A percentile compares a stretch with the other conserved stretches of the same genome.
Conservation (phyloP, 2,888 invertebrate species). For the Drosophila nigricruria region DNA sequence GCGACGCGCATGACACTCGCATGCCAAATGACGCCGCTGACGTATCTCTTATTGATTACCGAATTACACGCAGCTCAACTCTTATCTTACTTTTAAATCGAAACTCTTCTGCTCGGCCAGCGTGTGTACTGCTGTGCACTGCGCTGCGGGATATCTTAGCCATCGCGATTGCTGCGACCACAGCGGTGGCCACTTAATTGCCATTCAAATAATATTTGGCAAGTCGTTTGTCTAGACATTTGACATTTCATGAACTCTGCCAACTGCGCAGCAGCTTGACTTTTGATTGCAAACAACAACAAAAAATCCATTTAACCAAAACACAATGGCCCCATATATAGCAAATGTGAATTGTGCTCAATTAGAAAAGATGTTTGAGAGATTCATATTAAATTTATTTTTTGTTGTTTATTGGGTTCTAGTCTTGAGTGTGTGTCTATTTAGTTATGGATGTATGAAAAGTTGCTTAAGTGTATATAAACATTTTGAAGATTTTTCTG, state of each 20-base stretch:
- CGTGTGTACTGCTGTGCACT: background rate
- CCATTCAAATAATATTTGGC: slow-evolving; percentile 27
- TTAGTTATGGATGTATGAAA: background rate
- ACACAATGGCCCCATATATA: background rate
- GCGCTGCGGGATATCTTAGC: background rate
- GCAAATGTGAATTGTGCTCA: background rate
- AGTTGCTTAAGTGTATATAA: too few relatives aligned
- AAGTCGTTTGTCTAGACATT: slow-evolving; percentile 54
- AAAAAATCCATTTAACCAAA: background rate
- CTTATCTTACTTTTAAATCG: slow-evolving; percentile 26
- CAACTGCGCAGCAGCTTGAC: background rate
- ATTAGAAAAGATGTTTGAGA: background rate
- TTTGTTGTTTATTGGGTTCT: background rate
- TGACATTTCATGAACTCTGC: slow-evolving; percentile 32
- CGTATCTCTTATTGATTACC: slow-evolving; percentile 48
- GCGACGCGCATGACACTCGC: slow-evolving; percentile 31
- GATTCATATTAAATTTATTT: background rate
- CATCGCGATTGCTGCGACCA: background rate
- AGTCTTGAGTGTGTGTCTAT: background rate
- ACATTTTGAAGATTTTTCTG: too few relatives aligned
- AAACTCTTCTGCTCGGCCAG: background rate
- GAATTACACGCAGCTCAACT: slow-evolving; percentile 17
- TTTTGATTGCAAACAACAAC: background rate
- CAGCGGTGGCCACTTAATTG: slow-evolving; percentile 31
- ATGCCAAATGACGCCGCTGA: slow-evolving; percentile 54